Conservation (phyloP, 2,797 vertebrate species). For the Thaleichthys pacificus region DNA sequence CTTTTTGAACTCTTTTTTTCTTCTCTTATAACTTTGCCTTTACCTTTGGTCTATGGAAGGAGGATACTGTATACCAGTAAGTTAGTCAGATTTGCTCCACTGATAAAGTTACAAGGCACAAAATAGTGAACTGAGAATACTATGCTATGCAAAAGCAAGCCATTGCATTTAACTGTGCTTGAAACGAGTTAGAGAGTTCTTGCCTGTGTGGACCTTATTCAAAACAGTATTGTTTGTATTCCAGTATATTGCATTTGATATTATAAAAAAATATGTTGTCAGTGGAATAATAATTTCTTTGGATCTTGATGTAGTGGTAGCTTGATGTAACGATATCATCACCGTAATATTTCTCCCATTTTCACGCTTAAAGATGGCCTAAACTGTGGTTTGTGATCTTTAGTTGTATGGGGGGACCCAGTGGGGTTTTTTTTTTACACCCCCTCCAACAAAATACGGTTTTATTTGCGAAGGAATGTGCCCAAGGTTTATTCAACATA, state of each 20-base stretch:
- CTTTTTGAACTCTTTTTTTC: background rate
- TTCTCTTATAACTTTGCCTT: background rate
- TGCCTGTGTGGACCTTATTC: conserved; percentile 74
- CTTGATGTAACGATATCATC: conserved; percentile 64
- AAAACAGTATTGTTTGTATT: conserved; percentile 63
- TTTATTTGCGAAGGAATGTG: conserved; percentile 27
- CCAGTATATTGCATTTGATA: conserved; percentile 69
- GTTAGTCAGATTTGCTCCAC: background rate
- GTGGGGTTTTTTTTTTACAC: background rate
- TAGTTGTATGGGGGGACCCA: no score
- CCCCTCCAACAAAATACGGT: background rate
- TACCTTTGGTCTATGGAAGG: background rate
- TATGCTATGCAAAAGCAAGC: conserved; percentile 57
- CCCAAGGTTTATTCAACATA: conserved; percentile 1
- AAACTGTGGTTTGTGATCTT: no score
- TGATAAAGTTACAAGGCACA: background rate
- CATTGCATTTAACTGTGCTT: conserved; percentile 53
- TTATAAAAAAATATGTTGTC: conserved; percentile 32
- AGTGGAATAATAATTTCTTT: no score
- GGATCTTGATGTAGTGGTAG: conserved; percentile 70
- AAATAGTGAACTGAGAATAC: conserved; percentile 55
- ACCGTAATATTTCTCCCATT: conserved; percentile 62
- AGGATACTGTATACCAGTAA: background rate
- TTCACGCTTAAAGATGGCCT: background rate
- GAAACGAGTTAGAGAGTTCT: conserved; percentile 55